These are phyloP conservation scores for Petromus typicus DNA, from an alignment of 2,113 vertebrate species.

Conservation along the genomic window DNA sequence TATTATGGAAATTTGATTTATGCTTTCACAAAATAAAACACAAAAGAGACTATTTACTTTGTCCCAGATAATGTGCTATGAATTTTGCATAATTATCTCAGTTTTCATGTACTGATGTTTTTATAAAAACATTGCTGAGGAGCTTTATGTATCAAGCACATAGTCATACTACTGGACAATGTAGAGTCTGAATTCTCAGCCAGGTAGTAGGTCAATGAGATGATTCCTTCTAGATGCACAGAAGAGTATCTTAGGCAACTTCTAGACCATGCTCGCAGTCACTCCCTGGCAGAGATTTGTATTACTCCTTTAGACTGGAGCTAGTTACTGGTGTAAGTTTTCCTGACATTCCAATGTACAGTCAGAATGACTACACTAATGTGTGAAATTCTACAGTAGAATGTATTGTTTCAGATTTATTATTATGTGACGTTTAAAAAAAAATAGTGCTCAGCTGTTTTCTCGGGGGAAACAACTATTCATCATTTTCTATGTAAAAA, in stretches of 20 bases:
- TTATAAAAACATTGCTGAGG: neutral
- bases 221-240: neutral
- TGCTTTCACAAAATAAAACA: no score
- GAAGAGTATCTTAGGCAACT: neutral
- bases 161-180: neutral
- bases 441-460: neutral
- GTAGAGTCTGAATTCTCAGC: neutral
- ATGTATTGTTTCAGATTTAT: neutral
- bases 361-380: neutral
- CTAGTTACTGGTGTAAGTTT: neutral
- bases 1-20: no score
- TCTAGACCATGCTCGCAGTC: neutral
- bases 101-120: neutral
- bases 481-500: neutral
- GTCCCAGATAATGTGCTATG: neutral
- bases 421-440: constrained; percentile 12
- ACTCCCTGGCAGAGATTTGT: neutral
- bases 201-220: neutral
- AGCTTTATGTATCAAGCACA: neutral
- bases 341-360: neutral
- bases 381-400: neutral
- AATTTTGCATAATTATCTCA: neutral
- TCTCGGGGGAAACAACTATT: neutral
- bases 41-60: neutral
- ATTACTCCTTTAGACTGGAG: neutral